Evolutionary conservation across 2,113 vertebrate species (phyloP).

Genomic region (Gulo gulo): DNA sequence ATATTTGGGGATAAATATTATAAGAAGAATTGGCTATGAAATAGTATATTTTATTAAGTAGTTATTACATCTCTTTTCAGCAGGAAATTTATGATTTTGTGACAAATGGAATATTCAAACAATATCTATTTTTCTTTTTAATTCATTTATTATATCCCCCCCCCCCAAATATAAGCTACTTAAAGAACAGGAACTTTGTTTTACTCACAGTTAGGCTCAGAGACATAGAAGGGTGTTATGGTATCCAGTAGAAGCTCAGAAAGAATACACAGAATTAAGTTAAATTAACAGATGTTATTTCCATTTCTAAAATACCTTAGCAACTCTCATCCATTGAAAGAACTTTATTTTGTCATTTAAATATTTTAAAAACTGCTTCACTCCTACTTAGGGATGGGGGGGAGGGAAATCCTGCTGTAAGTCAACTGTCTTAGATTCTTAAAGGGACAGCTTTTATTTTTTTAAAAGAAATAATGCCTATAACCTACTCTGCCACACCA

Average conservation of each 20-base stretch:
- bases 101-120: neutral
- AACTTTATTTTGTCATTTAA: slow-evolving; percentile 12
- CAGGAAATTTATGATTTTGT: neutral
- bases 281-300: neutral
- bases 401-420: slow-evolving; percentile 7
- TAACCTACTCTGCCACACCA: slow-evolving; percentile 31
- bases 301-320: slow-evolving; percentile 75
- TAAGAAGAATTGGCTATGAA: neutral
- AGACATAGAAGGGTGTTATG: neutral
- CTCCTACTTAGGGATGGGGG: slow-evolving; percentile 65
- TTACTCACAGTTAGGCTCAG: neutral
- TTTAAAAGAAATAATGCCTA: neutral
- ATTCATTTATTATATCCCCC: neutral
- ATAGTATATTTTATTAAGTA: neutral
- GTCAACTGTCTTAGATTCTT: slow-evolving; percentile 51
- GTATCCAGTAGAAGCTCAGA: neutral
- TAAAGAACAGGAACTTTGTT: neutral
- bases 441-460: neutral
- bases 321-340: slow-evolving; percentile 50
- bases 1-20: neutral
- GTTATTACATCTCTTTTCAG: neutral
- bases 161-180: neutral
- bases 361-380: slow-evolving; percentile 51
- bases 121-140: neutral
- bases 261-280: neutral